A percentile compares a stretch with the other conserved stretches of the same genome.
phyloP scores from a whole-genome alignment of 2,113 vertebrate genomes.

The Pelecanus crispus region DNA sequence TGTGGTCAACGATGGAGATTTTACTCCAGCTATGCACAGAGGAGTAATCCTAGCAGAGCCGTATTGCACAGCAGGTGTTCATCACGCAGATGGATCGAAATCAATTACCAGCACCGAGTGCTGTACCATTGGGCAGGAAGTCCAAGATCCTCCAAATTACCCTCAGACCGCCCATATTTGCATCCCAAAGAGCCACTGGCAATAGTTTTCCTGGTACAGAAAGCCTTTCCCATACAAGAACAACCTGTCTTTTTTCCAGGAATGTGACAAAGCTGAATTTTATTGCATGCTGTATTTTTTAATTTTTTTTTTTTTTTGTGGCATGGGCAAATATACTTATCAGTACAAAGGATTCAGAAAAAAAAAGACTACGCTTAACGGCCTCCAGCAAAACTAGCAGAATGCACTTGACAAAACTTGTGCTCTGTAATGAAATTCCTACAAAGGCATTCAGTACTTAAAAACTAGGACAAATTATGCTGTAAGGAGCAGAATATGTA shows the following conservation, averaged over 20 bases:
- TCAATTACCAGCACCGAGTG: slow-evolving; percentile 28
- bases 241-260: background rate
- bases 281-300: background rate
- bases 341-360: slow-evolving; percentile 20
- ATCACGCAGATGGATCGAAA: slow-evolving; percentile 23
- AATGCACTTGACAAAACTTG: slow-evolving; percentile 36
- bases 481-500: slow-evolving; percentile 52
- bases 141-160: background rate
- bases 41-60: background rate
- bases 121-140: background rate
- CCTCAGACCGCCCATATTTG: background rate
- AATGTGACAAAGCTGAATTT: background rate
- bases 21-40: background rate
- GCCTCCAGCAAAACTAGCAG: slow-evolving; percentile 35
- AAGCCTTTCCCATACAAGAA: background rate
- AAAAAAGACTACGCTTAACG: slow-evolving; percentile 6
- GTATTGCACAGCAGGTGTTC: slow-evolving; percentile 30
- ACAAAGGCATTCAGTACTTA: background rate
- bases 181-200: background rate
- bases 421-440: slow-evolving; percentile 24
- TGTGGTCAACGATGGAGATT: background rate
- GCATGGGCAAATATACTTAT: background rate
- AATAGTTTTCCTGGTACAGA: background rate
- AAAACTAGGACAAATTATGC: slow-evolving; percentile 56
- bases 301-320: background rate